phyloP scores from a whole-genome alignment of 2,797 vertebrate genomes.

The Heliangelus exortis region DNA sequence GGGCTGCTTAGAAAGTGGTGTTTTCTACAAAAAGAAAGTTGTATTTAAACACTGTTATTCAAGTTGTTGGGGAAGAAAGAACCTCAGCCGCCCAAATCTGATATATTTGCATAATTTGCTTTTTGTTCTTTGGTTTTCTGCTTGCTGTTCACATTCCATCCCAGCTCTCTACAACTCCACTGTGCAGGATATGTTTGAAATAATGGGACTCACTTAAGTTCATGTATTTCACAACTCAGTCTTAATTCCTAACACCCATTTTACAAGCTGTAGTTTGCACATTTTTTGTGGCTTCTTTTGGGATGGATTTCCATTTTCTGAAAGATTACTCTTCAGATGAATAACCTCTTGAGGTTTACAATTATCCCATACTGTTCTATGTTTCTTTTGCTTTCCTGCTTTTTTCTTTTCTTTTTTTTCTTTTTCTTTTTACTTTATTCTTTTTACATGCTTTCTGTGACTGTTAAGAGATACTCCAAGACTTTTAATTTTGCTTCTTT shows the following conservation, averaged over 20 bases:
- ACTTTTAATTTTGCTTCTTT: constrained; percentile 62
- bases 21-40: constrained; percentile 78
- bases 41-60: constrained; percentile 68
- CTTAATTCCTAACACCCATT: not conserved
- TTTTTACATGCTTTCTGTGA: constrained; percentile 60
- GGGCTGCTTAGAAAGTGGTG: constrained; percentile 60
- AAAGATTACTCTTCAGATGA: constrained; percentile 56
- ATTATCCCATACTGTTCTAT: constrained; percentile 43
- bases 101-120: constrained; percentile 53
- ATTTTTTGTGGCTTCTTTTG: constrained; percentile 5
- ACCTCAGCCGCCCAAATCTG: constrained; percentile 44
- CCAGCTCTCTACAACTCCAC: not conserved
- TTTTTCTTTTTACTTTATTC: not conserved
- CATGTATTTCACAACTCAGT: not conserved
- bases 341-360: constrained; percentile 67
- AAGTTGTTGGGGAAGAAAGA: constrained; percentile 64
- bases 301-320: constrained; percentile 57
- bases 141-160: constrained; percentile 41
- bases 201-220: not conserved
- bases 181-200: not conserved
- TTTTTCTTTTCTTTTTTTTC: not conserved
- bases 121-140: constrained; percentile 51
- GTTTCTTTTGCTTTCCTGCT: constrained; percentile 37
- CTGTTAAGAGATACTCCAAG: constrained; percentile 46
- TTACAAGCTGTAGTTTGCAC: not conserved